Conservation (phyloP, 2,113 vertebrate genomes). For the Mixornis gularis region DNA sequence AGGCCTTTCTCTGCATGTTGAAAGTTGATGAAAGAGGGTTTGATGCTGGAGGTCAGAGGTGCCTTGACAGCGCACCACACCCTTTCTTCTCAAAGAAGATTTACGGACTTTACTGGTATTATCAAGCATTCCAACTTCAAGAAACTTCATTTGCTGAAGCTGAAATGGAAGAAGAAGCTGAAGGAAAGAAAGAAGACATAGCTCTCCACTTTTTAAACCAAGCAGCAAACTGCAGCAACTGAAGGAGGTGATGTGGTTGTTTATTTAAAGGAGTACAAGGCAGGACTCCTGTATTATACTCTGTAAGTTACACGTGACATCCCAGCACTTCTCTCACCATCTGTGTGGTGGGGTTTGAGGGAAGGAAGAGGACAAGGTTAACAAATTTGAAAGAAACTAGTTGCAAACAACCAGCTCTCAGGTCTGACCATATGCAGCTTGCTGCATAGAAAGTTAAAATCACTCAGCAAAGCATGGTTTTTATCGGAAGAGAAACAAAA, state of each 20-base stretch:
- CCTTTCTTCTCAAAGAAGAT: not conserved
- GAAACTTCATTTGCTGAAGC: not conserved
- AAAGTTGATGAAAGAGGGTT: not conserved
- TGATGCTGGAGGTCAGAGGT: not conserved
- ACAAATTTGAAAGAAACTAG: not conserved
- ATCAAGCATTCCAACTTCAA: not conserved
- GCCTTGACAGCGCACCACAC: not conserved
- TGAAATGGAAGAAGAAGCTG: not conserved
- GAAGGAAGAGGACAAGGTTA: not conserved
- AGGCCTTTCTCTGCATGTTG: not conserved
- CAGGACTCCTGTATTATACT: not conserved
- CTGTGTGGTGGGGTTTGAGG: not conserved
- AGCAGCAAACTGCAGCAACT: not conserved
- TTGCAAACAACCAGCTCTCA: not conserved
- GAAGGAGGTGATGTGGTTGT: not conserved
- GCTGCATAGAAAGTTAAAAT: not conserved
- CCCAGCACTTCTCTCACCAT: not conserved
- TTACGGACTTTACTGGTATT: not conserved
- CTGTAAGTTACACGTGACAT: not conserved
- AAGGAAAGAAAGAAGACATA: not conserved
- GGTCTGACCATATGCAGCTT: not conserved
- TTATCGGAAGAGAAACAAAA: not conserved
- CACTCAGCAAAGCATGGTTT: not conserved
- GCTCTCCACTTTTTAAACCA: not conserved
- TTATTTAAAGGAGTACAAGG: not conserved